Base-by-base conservation (phyloP, 92 coral and sea anemone genomes). In the Umimayanthus chanpuru region DNA sequence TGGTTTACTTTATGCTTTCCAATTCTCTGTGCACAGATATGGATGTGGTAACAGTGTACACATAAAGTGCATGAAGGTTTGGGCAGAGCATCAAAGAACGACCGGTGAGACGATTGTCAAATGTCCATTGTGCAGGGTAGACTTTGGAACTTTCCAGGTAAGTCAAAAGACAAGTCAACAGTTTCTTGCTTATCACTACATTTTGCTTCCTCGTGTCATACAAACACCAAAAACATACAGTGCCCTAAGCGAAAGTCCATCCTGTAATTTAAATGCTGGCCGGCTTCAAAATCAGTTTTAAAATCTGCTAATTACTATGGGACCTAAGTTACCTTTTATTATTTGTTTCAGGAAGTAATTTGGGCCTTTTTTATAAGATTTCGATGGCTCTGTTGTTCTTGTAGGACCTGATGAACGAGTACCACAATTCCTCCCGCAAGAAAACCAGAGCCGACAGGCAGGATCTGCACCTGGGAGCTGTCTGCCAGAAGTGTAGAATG, bases 1-100 rank as follows among this genome's bases (percentile, higher is more conserved):
- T 53, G 58, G 14, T 11, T 53, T 11, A 53, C 58, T 53, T 15
- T 9, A 18, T 53, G 20, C 58, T 53, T 53, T 53, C 58, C 58
- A 11, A 12, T 53, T 53, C 58, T 20, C 58, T 80, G 6, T 80
- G 20, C 18, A 9, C 77, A 96, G 98, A 78, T 96, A 92, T 89
- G 98, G 98, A 1, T 97, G 98, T 93, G 98, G 98, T 32, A 97
- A 97, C 77, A 95, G 97, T 87, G 90, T 97, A 25, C 99, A 97
- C 82, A 66, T 95, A 20, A 97, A 97, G 68, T 97, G 99, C 44
- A 97, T 97, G 99, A 97, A 97, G 80, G 92, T 97, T 29, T 95
- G 98, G 98, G 99, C 99, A 20, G 99, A 97, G 79, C 99, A 95
- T 76, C 99, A 97, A 76, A 93, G 96, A 80, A 91, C 99, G 0